Base-by-base conservation (phyloP, 2,113 vertebrate species). In the Corythoichthys intestinalis region DNA sequence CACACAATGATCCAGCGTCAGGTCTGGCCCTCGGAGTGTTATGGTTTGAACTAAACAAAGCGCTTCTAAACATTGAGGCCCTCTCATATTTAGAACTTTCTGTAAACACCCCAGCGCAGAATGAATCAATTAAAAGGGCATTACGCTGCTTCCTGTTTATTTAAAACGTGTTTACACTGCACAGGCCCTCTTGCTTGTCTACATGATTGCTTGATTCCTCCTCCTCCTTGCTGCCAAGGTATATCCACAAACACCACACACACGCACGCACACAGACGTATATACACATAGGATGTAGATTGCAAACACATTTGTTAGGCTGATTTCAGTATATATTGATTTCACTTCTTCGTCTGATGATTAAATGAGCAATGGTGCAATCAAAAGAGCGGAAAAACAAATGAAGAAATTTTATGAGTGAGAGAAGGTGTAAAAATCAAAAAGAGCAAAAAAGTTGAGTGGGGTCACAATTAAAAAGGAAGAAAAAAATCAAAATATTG, bases 41-140 rank as follows among this genome's bases (percentile, higher is more conserved):
- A 90, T 90, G 91, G 89, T 91, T 90, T 89, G 84, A 92, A 90
- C 89, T 85, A 92, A 93, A 92, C 90, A 92, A 87, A 89, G 86
- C 88, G 88, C 90, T 92, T 92, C 90, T 91, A 91, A 92, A 92
- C 88, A 91, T 88, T 86, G 91, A 87, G 61, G 61, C 44, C 85
- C 83, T 83, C 86, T 88, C 90, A 90, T 90, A 91, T 91, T 93
- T 90, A 90, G 90, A 82, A 87, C 86, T 84, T 92, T 93, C 88
- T 91, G 88, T 91, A 92, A 93, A 93, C 92, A 92, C 85, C 76
- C 44, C 70, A 81, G 87, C 85, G 85, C 92, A 93, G 92, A 93
- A 91, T 92, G 90, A 93, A 93, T 92, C 91, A 92, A 93, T 93
- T 93, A 93, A 93, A 92, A 91, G 87, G 87, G 90, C 92, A 93